Percentiles rank a stretch among this genome's conserved stretches.
Conservation (phyloP, 2,113 vertebrate genomes). For the Caretta caretta region DNA sequence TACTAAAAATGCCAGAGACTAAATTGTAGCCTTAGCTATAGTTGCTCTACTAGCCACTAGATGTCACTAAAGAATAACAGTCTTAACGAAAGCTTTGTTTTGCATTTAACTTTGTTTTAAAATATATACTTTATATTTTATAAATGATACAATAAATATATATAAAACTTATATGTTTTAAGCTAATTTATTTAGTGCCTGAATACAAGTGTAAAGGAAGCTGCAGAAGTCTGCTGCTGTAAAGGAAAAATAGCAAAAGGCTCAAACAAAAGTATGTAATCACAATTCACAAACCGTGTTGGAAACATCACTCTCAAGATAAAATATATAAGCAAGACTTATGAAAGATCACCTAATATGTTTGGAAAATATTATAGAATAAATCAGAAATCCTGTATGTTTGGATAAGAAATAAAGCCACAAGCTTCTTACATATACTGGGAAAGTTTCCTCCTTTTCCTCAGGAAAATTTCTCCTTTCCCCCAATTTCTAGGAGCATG, state of each 20-base stretch:
- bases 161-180: background rate
- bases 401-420: background rate
- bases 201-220: background rate
- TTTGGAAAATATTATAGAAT: background rate
- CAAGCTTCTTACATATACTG: background rate
- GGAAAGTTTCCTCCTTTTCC: background rate
- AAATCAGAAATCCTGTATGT: background rate
- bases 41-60: constrained; percentile 26
- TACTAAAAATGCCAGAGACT: no score
- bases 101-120: background rate
- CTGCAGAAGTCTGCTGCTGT: background rate
- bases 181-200: background rate
- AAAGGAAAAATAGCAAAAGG: background rate
- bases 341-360: background rate
- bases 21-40: no score
- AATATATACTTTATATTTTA: background rate
- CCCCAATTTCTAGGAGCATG: background rate
- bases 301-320: background rate
- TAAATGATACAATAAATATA: background rate
- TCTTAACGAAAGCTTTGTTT: accelerated
- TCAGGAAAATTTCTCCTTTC: background rate
- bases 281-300: background rate
- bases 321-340: background rate
- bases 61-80: constrained; percentile 55
- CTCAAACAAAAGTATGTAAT: background rate